Percentiles rank a stretch among this genome's conserved stretches.
Conservation (phyloP, 2,888 invertebrate species). For the Doris montereyensis region DNA sequence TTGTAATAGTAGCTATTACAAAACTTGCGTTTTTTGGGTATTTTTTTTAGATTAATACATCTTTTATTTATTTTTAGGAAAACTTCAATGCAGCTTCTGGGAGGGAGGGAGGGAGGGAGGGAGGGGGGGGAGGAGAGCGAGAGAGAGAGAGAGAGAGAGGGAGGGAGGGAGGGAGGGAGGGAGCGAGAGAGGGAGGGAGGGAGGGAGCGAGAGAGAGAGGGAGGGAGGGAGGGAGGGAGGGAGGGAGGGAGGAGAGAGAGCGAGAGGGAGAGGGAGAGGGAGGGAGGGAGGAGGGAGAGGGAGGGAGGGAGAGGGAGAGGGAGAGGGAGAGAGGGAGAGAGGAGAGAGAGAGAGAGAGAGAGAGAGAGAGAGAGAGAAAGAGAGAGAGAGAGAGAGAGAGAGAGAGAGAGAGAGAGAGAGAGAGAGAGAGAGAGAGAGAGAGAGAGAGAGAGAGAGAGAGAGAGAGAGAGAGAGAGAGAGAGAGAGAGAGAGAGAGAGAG, state of each 20-base stretch:
- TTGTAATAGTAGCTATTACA: too few species aligned
- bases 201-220: too few species aligned
- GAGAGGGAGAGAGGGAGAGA: background rate
- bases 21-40: too few species aligned
- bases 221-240: background rate
- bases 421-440: background rate
- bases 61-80: too few species aligned
- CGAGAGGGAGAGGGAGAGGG: background rate
- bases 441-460: constrained; percentile 1
- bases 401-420: background rate
- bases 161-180: too few species aligned
- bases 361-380: background rate
- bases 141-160: too few species aligned
- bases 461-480: constrained; percentile 9
- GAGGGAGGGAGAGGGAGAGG: background rate
- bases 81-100: too few species aligned
- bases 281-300: background rate
- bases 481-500: background rate
- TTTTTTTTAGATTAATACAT: too few species aligned
- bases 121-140: too few species aligned
- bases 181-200: too few species aligned
- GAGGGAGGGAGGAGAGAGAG: too few species aligned
- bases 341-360: background rate
- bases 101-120: too few species aligned
- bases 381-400: background rate